Percentiles rank a stretch among this genome's conserved stretches.
Evolutionary conservation across 2,113 vertebrate species (phyloP).

Genomic region (Calidris pygmaea): DNA sequence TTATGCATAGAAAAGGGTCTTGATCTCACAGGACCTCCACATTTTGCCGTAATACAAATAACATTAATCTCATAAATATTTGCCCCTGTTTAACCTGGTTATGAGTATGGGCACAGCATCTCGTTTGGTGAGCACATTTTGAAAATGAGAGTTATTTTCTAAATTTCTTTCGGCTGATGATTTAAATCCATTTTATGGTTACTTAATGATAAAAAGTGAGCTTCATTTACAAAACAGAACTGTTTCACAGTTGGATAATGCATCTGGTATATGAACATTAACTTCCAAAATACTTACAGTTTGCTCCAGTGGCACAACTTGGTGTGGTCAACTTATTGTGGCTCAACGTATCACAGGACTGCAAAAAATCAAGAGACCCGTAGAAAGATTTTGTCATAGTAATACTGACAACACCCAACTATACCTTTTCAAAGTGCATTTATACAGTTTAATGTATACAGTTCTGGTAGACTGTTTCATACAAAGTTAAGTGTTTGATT

Average conservation of each 20-base stretch:
- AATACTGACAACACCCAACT: background rate
- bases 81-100: background rate
- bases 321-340: background rate
- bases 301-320: background rate
- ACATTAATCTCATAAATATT: background rate
- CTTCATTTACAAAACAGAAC: background rate
- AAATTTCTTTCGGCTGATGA: background rate
- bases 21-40: background rate
- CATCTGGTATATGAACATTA: background rate
- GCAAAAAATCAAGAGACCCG: background rate
- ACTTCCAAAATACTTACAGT: background rate
- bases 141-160: constrained; percentile 6
- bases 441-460: background rate
- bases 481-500: background rate
- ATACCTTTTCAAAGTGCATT: background rate
- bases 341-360: background rate
- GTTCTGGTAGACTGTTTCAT: background rate
- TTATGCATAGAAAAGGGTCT: background rate
- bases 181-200: background rate
- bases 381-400: background rate
- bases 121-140: background rate
- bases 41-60: background rate
- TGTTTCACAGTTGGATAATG: background rate
- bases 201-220: background rate
- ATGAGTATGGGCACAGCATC: background rate